A percentile compares a stretch with the other conserved stretches of the same genome.
phyloP scores from a whole-genome alignment of 1,140 invertebrate genomes.

The Arion vulgaris region DNA sequence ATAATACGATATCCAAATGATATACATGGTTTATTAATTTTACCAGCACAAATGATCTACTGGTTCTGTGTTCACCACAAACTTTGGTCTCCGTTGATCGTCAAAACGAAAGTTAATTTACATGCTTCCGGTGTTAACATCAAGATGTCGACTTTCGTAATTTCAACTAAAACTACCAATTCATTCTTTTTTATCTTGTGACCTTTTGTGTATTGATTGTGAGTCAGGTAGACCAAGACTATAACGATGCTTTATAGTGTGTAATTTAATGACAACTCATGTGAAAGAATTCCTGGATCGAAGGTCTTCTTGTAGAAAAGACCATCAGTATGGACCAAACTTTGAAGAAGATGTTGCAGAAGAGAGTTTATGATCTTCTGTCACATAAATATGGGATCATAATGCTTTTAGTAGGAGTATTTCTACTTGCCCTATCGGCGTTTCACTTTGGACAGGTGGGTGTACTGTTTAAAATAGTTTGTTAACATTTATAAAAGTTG shows the following conservation, averaged over 20 bases:
- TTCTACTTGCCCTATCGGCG: slow-evolving; percentile 62
- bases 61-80: no score
- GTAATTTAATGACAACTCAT: neutral
- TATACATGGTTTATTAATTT: no score
- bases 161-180: neutral
- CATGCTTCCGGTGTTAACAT: slow-evolving; percentile 43
- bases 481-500: no score
- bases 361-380: slow-evolving; percentile 68
- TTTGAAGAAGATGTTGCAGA: slow-evolving; percentile 69
- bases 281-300: neutral
- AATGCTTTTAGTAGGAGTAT: slow-evolving; percentile 58
- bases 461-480: neutral
- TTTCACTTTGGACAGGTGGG: slow-evolving; percentile 72
- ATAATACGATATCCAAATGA: no score
- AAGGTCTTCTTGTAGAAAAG: neutral
- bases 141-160: slow-evolving; percentile 38
- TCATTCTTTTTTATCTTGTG: neutral
- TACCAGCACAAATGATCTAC: no score
- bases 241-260: neutral
- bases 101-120: neutral
- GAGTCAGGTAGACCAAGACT: neutral
- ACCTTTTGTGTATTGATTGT: neutral
- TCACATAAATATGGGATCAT: slow-evolving; percentile 70
- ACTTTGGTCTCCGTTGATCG: no score
- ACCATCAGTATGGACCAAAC: slow-evolving; percentile 40